Base-by-base conservation (phyloP, 2,797 vertebrate species). In the Poliocrania exsul region DNA sequence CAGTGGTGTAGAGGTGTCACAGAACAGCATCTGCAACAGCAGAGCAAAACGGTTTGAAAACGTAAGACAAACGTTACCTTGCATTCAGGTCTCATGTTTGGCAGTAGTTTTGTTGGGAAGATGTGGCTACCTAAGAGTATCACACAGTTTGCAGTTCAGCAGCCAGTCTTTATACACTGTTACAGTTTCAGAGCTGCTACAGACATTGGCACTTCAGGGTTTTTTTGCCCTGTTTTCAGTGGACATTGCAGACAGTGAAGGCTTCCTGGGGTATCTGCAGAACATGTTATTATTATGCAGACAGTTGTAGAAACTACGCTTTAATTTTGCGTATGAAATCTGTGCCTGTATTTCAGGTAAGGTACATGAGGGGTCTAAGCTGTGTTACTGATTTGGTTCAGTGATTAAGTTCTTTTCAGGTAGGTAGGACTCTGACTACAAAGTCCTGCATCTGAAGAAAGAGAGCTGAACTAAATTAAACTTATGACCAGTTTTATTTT, bases 171-270 rank as follows among this genome's bases (percentile, higher is more conserved):
- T 38, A 29, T 38, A 29, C 2, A 1, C 5, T 21, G 31, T 35
- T 11, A 38, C 5, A 3, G 11, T 31, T 80, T 56, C 26, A 38
- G 69, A 62, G 61, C 16, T 40, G 33, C 6, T 46, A 28, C 16
- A 44, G 31, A 20, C 19, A 28, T 9, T 2, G 20, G 10, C 8
- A 10, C 19, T 46, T 40, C 0, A 1, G 12, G 6, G 17, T 13
- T 23, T 17, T 40, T 64, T 33, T 21, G 29, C 26, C 11, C 4
- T 35, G 21, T 44, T 80, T 67, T 33, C 26, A 14, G 1, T 23
- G 49, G 81, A 21, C 19, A 1, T 4, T 47, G 82, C 5, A 40
- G 44, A 33, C 33, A 75, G 62, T 53, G 25, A 5, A 15, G 14
- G 9, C 49, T 70, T 77, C 49, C 24, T 73, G 33, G 64, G 56